Evolutionary conservation across 2,797 vertebrate genomes (phyloP), one percentile per base, ranked within the genome.

Genomic region (Myotis vivesi): DNA sequence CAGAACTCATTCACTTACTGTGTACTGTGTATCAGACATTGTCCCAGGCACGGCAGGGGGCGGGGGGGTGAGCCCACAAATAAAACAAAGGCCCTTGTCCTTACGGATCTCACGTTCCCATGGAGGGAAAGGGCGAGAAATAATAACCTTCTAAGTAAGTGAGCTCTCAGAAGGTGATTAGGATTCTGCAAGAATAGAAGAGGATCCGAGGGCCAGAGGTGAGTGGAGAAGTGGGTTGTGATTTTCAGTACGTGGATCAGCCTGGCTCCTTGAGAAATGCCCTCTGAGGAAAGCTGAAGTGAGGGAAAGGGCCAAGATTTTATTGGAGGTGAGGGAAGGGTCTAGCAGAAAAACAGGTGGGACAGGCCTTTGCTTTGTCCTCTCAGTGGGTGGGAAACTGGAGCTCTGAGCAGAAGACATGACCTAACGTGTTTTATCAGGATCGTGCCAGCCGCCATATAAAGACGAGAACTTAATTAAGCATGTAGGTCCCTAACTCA

Each of bases 381-480:
- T 73, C 46, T 41, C 30, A 53, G 22, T 75, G 3, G 36, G 12
- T 44, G n/a, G 30, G 15, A 79, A 33, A 59, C 64, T 30, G 25
- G 76, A 25, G 8, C 44, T 87, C 9, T 28, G 22, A 59, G 59
- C 38, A 85, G 91, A 84, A 81, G 10, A 41, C 22, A 23, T 30
- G 28, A 76, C 16, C 38, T 12, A 22, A 25, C 20, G 11, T n/a
- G 69, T 75, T 79, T 83, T 33, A 71, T 17, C 36, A 62, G 44
- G 62, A 46, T n/a, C 0, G 0, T 7, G 51, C 28, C 41, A 86
- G 41, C 6, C 5, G 19, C 49, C 49, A n/a, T 1, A 2, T 13
- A 12, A 38, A 82, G 68, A 88, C 17, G 2, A 91, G 25, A 68
- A 19, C 51, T 66, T 33, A 51, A 51, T 76, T 20, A 68, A 71